Evolutionary conservation across 2,797 vertebrate species (phyloP).

Genomic region (Acropternis orthonyx): DNA sequence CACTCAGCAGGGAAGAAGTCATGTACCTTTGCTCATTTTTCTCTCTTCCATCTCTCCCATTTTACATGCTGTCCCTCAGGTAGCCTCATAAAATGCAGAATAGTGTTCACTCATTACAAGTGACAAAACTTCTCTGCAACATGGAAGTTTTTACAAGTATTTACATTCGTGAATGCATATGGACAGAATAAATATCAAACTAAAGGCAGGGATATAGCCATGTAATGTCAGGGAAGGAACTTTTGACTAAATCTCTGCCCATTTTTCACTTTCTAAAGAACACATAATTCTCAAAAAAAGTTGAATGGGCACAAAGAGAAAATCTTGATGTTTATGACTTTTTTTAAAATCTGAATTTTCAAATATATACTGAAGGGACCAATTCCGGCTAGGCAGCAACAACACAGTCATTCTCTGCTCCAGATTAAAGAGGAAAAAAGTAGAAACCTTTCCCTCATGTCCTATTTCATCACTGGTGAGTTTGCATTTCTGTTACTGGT

Average conservation of each 20-base stretch:
- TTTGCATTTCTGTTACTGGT: not conserved
- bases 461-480: not conserved
- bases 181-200: not conserved
- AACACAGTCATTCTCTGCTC: not conserved
- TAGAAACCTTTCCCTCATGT: not conserved
- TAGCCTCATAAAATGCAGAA: not conserved
- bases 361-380: not conserved
- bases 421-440: not conserved
- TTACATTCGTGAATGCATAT: not conserved
- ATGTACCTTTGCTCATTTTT: not conserved
- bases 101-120: not conserved
- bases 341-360: not conserved
- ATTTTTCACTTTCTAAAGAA: not conserved
- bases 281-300: not conserved
- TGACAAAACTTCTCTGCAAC: not conserved
- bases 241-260: not conserved
- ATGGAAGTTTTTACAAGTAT: not conserved
- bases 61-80: not conserved
- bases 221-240: not conserved
- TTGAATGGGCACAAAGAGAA: not conserved
- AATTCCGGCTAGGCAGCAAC: not conserved
- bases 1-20: not conserved
- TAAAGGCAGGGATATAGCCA: not conserved
- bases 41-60: not conserved
- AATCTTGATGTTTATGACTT: not conserved